Base-by-base conservation (phyloP, 2,888 invertebrate species). In the Gasteruption jaculator region DNA sequence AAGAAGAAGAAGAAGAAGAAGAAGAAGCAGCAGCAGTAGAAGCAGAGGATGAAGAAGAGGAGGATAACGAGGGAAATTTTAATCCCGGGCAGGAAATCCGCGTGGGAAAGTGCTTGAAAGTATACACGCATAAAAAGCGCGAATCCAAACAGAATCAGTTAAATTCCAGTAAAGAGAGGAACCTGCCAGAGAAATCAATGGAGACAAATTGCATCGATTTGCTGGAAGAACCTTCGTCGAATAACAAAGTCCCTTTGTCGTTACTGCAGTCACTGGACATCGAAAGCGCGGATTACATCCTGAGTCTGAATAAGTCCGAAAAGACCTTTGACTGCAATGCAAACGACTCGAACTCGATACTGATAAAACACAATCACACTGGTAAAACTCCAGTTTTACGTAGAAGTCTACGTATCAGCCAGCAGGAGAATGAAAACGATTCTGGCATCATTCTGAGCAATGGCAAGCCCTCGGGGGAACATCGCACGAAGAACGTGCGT, bases 101-200 rank as follows among this genome's bases (percentile, higher is more conserved):
- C n/a, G 57, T 65, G 11, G 65, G 63, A n/a, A 64, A 68, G 45
- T 67, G 64, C 43, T 56, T 62, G 20, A 58, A 61, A 41, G 68
- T 68, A n/a, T 70, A 70, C 34, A 63, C 62, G 11, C 66, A 63
- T 41, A 70, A 69, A 36, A 63, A 61, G 42, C 61, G 63, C n/a
- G 57, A 54, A 41, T 56, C 56, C 8, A 49, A 49, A 4, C 24
- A 39, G 26, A 42, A 46, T 30, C 3, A 46, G 16, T 35, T 35
- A 4, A 47, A 46, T 12, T 25, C 49, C 2, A n/a, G n/a, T n/a
- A n/a, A n/a, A n/a, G 45, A 51, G n/a, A 43, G 41, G 21, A 10
- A 18, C 2, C 5, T 46, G 15, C 52, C 56, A 11, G 52, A 60
- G 30, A 38, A 50, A 5, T 38, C 46, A n/a, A 20, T 45, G 3